phyloP scores from a whole-genome alignment of 2,888 invertebrate species.

The Himalopsyche tibetana region DNA sequence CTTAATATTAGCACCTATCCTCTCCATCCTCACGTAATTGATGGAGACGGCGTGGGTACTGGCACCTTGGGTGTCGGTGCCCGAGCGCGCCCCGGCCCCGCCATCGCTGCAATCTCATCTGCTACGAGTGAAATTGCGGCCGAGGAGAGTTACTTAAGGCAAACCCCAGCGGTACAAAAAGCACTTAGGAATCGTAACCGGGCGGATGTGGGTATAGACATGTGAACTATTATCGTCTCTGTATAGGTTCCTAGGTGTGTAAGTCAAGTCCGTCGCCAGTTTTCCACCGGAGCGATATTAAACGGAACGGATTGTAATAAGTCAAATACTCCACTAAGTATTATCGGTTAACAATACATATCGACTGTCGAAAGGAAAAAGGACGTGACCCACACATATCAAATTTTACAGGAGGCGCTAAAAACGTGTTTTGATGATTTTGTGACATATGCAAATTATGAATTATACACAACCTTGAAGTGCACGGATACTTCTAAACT shows the following conservation, averaged over 20 bases:
- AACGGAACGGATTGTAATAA: too few relatives aligned
- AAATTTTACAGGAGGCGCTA: too few relatives aligned
- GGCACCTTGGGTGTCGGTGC: not conserved
- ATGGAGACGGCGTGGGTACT: not conserved
- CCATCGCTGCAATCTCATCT: conserved; percentile 16
- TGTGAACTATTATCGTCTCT: conserved; percentile 12
- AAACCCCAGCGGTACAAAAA: conserved; percentile 22
- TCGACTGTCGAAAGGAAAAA: too few relatives aligned
- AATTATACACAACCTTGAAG: too few relatives aligned
- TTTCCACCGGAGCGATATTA: not conserved
- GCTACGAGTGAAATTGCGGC: not conserved
- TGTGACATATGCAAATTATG: too few relatives aligned
- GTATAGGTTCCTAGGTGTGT: conserved; percentile 10
- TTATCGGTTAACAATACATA: too few relatives aligned
- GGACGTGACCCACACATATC: too few relatives aligned
- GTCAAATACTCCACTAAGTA: too few relatives aligned
- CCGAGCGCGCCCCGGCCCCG: not conserved
- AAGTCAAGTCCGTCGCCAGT: not conserved
- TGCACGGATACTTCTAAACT: too few relatives aligned
- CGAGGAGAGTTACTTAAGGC: conserved; percentile 23
- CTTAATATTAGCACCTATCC: conserved; percentile 26
- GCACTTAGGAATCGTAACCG: conserved; percentile 31
- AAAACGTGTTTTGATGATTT: too few relatives aligned
- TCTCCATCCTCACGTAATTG: conserved; percentile 22
- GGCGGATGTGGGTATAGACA: conserved; percentile 15